A percentile compares a stretch with the other conserved stretches of the same genome.
Evolutionary conservation across 2,113 vertebrate genomes (phyloP).

Genomic region (Cyphomyrus plagiostoma): DNA sequence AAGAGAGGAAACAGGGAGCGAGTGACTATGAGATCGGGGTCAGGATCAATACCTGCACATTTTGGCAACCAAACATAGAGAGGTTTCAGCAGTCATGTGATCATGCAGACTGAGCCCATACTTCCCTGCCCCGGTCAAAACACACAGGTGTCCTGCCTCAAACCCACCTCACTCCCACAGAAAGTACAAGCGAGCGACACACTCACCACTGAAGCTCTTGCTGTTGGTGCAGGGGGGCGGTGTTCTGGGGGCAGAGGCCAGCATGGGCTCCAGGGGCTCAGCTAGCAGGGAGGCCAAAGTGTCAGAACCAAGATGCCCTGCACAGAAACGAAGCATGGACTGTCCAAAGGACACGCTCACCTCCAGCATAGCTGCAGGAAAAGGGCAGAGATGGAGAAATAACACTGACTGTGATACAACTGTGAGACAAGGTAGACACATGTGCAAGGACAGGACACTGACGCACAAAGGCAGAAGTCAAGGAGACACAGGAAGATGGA

Average conservation of each 20-base stretch:
- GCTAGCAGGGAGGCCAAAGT: conserved; percentile 32
- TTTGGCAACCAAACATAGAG: not conserved
- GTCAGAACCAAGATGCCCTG: conserved; percentile 37
- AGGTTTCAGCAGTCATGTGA: not conserved
- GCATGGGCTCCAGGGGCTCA: conserved; percentile 57
- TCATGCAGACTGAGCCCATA: not conserved
- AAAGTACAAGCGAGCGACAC: not conserved
- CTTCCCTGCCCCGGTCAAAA: not conserved
- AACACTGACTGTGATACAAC: not conserved
- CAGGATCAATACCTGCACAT: not conserved
- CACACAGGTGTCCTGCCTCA: not conserved
- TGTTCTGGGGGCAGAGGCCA: conserved; percentile 40
- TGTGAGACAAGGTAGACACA: not conserved
- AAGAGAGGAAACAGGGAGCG: not conserved
- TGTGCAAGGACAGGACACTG: not conserved
- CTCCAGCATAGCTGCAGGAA: conserved; percentile 53
- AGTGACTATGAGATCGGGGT: not conserved
- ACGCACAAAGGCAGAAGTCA: not conserved
- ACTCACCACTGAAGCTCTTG: conserved; percentile 72
- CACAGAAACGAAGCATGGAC: conserved; percentile 62
- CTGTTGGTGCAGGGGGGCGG: conserved; percentile 36
- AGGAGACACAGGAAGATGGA: not conserved
- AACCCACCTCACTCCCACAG: not conserved
- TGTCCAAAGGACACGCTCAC: conserved; percentile 61
- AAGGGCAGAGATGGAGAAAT: not conserved